phyloP scores from a whole-genome alignment of 1,140 invertebrate genomes.

The Chrysomallon squamiferum region DNA sequence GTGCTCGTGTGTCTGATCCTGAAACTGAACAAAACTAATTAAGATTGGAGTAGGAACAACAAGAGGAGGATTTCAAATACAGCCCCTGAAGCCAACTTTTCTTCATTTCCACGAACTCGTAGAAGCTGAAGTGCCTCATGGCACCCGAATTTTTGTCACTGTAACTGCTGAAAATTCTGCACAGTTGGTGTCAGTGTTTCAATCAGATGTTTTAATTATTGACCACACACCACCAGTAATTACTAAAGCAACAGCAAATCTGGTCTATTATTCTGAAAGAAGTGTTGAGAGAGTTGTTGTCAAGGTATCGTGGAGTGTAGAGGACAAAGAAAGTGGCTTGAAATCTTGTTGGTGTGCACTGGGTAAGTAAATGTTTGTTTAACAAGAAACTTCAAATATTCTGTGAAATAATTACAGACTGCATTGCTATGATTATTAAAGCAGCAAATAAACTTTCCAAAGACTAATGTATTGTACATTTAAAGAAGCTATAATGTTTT shows the following conservation, averaged over 20 bases:
- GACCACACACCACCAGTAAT: conserved; percentile 24
- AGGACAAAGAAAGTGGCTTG: conserved; percentile 24
- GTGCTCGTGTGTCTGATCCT: conserved; percentile 10
- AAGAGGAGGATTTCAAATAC: conserved; percentile 13
- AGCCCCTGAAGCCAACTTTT: neutral
- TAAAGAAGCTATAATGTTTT: neutral
- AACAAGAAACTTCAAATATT: neutral
- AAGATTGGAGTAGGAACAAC: conserved; percentile 22
- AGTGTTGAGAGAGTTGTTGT: neutral
- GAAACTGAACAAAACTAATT: conserved; percentile 18
- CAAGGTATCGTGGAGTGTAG: conserved; percentile 1
- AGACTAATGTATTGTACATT: neutral
- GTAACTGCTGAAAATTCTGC: conserved; percentile 17
- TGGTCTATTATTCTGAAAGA: conserved; percentile 4
- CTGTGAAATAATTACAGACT: too few relatives aligned
- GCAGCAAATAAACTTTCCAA: neutral
- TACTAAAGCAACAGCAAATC: neutral
- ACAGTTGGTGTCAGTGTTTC: conserved; percentile 11
- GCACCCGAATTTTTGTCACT: conserved; percentile 8
- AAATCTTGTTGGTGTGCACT: conserved; percentile 11
- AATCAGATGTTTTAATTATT: conserved; percentile 9
- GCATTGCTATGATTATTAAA: neutral
- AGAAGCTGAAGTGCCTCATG: conserved; percentile 16
- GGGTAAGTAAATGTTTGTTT: conserved; percentile 6
- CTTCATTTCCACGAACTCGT: conserved; percentile 9